A percentile compares a stretch with the other conserved stretches of the same genome.
Conservation (phyloP, 2,797 vertebrate genomes). For the Etheostoma nigrum region DNA sequence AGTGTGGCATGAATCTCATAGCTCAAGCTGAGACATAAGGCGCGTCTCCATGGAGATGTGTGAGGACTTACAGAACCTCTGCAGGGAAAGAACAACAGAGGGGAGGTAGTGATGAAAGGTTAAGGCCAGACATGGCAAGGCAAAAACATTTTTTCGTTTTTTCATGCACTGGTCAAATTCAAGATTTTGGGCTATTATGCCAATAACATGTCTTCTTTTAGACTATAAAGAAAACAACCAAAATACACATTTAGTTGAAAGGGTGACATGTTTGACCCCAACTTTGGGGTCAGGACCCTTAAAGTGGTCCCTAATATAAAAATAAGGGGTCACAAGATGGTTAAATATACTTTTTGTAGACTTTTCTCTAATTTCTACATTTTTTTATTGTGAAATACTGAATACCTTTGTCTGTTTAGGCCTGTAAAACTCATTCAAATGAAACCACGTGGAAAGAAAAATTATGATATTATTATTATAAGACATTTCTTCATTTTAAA, state of each 20-base stretch:
- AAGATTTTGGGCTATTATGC: too few relatives aligned
- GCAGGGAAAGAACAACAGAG: slow-evolving; percentile 23
- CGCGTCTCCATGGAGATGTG: slow-evolving; percentile 53
- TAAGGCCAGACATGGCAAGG: too few relatives aligned
- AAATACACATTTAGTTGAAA: neutral
- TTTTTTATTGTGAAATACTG: neutral
- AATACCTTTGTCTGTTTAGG: neutral
- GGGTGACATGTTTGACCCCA: neutral
- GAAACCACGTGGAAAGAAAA: neutral
- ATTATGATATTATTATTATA: too few relatives aligned
- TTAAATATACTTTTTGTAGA: neutral
- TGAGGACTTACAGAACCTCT: slow-evolving; percentile 84
- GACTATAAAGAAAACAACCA: too few relatives aligned
- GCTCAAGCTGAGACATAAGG: slow-evolving; percentile 69
- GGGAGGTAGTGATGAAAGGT: neutral
- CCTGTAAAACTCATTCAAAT: neutral
- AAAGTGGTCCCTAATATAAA: neutral
- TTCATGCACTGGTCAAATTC: too few relatives aligned
- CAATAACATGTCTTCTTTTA: too few relatives aligned
- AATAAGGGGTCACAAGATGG: neutral
- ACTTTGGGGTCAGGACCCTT: neutral
- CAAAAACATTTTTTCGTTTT: too few relatives aligned
- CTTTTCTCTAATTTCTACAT: neutral
- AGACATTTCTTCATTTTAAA: neutral
- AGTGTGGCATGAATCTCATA: slow-evolving; percentile 62